These are phyloP conservation scores for Lordiphosa fenestrarum DNA, from an alignment of 2,888 invertebrate genomes.

Conservation along the genomic window DNA sequence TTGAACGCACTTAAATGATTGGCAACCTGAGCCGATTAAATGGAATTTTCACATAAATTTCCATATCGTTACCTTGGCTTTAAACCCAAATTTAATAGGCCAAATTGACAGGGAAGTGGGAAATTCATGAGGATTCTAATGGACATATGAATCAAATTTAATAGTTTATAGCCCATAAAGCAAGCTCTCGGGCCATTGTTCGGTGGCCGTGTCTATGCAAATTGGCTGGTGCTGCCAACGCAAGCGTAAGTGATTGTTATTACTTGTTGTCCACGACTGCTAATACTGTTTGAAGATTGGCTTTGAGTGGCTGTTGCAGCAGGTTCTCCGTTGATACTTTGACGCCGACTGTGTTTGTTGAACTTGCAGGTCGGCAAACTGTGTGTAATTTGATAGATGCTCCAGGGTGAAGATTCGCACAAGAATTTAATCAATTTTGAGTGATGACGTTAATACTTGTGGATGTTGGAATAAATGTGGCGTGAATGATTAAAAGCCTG, in stretches of 20 bases:
- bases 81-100: not conserved
- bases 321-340: constrained; percentile 19
- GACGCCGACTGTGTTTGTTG: constrained; percentile 23
- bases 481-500: constrained; percentile 36
- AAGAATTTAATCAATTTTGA: constrained; percentile 35
- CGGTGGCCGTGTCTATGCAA: constrained; percentile 34
- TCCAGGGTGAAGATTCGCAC: constrained; percentile 14
- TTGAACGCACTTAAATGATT: constrained; percentile 6
- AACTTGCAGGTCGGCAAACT: constrained; percentile 46
- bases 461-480: constrained; percentile 27
- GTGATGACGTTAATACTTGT: constrained; percentile 15
- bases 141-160: constrained; percentile 1
- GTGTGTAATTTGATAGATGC: constrained; percentile 38
- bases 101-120: no score
- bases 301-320: constrained; percentile 10
- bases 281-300: constrained; percentile 33
- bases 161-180: no score
- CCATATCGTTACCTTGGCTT: constrained; percentile 15
- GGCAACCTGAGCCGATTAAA: constrained; percentile 36
- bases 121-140: constrained; percentile 6
- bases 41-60: constrained; percentile 1
- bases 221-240: constrained; percentile 22
- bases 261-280: constrained; percentile 41
- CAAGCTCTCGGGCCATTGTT: not conserved
- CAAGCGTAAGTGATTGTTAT: constrained; percentile 39